These are phyloP conservation scores for Catostylus mosaicus DNA, from an alignment of 30 jellyfish, hydroid and myxozoan species.

Conservation along the genomic window DNA sequence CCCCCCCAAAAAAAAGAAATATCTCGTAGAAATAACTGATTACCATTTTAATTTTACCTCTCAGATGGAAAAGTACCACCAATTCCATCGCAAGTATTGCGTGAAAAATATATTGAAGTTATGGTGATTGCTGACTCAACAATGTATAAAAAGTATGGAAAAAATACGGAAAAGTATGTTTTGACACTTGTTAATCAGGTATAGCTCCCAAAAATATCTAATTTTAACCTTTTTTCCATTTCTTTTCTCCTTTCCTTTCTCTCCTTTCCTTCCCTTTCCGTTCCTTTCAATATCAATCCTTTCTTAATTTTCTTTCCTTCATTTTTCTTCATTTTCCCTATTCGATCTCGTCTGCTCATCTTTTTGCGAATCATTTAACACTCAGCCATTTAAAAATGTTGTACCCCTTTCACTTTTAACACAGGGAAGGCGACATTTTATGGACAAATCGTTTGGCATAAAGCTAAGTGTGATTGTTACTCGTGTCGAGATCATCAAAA, in stretches of 20 bases:
- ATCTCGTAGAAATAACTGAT: no score
- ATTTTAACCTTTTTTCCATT: no score
- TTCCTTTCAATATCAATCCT: no score
- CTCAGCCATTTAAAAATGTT: no score
- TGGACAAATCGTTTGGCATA: constrained; percentile 63
- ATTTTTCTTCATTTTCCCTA: no score
- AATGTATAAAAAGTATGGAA: constrained; percentile 71
- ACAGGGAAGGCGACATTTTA: constrained; percentile 69
- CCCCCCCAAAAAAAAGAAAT: no score
- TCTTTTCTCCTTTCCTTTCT: background rate
- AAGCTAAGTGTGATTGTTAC: constrained; percentile 57
- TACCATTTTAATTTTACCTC: background rate
- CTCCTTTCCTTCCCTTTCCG: no score
- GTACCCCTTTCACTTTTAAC: background rate
- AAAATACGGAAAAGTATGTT: constrained; percentile 69
- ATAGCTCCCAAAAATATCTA: no score
- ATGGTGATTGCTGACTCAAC: constrained; percentile 90
- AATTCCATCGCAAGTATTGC: background rate
- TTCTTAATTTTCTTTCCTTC: no score
- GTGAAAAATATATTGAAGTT: constrained; percentile 69
- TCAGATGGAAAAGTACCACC: constrained; percentile 17
- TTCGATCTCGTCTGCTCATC: no score
- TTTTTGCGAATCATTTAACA: no score
- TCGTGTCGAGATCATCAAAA: constrained; percentile 56
- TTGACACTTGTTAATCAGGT: constrained; percentile 72